Evolutionary conservation across 1,140 invertebrate genomes (phyloP).

Genomic region (Chelonus insularis): DNA sequence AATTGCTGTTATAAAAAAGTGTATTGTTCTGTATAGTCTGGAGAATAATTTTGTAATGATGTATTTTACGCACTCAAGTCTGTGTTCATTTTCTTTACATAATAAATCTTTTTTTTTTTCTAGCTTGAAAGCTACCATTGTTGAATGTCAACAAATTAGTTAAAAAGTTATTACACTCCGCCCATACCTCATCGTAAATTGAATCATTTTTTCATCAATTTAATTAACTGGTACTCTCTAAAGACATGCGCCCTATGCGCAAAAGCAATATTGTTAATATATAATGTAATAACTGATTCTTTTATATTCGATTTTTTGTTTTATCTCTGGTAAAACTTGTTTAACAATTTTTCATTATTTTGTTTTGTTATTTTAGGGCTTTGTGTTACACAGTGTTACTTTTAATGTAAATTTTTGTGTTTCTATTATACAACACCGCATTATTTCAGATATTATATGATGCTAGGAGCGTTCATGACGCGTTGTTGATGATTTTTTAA

Average conservation of each 20-base stretch:
- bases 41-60: not conserved
- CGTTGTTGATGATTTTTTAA: too few relatives aligned
- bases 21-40: not conserved
- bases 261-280: slow-evolving; percentile 43
- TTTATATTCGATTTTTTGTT: slow-evolving; percentile 40
- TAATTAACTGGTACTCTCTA: too few relatives aligned
- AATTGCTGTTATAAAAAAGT: too few relatives aligned
- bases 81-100: slow-evolving; percentile 7
- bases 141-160: not conserved
- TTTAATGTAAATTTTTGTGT: too few relatives aligned
- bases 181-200: slow-evolving; percentile 34
- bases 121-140: not conserved
- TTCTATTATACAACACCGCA: too few relatives aligned
- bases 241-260: slow-evolving; percentile 47
- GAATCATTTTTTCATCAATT: slow-evolving; percentile 6
- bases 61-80: slow-evolving; percentile 1
- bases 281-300: slow-evolving; percentile 44
- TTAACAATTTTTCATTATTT: too few relatives aligned
- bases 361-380: too few relatives aligned
- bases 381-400: too few relatives aligned
- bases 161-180: slow-evolving; percentile 10
- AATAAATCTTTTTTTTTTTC: slow-evolving; percentile 3
- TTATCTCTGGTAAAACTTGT: too few relatives aligned
- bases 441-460: too few relatives aligned
- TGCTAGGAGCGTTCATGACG: too few relatives aligned